Percentiles rank a stretch among this genome's conserved stretches.
phyloP scores from a whole-genome alignment of 2,113 vertebrate genomes.

The Poicephalus meyeri region DNA sequence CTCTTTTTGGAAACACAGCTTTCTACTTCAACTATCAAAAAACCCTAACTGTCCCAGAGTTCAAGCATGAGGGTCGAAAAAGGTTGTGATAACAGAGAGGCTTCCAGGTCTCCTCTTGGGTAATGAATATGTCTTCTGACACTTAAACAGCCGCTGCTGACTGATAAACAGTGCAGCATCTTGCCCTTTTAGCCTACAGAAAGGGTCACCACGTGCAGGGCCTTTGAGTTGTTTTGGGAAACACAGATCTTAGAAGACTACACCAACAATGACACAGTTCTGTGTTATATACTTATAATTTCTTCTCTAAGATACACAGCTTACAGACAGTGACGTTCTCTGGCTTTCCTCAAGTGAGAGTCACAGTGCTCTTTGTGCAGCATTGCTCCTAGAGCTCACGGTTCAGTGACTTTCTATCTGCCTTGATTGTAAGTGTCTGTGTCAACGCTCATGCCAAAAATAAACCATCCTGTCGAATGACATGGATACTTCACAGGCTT shows the following conservation, averaged over 20 bases:
- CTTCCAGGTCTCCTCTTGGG: background rate
- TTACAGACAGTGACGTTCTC: background rate
- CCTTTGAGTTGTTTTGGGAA: background rate
- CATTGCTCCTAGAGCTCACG: background rate
- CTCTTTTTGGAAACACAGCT: background rate
- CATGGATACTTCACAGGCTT: slow-evolving; percentile 76
- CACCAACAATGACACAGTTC: rapidly evolving
- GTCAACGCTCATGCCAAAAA: slow-evolving; percentile 88
- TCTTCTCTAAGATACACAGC: background rate
- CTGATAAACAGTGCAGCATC: background rate
- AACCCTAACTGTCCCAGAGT: background rate
- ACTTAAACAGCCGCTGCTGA: background rate
- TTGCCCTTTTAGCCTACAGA: background rate
- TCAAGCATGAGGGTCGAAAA: background rate
- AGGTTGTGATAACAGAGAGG: background rate
- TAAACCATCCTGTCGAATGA: slow-evolving; percentile 82
- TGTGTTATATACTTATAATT: background rate
- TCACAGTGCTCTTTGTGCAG: background rate
- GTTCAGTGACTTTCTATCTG: background rate
- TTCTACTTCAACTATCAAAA: slow-evolving; percentile 2
- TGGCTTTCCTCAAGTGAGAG: background rate
- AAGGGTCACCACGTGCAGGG: background rate
- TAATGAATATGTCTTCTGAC: background rate
- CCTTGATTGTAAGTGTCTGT: slow-evolving; percentile 74
- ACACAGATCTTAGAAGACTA: background rate